Base-by-base conservation (phyloP, 1,140 invertebrate genomes). In the Eurosta solidaginis region DNA sequence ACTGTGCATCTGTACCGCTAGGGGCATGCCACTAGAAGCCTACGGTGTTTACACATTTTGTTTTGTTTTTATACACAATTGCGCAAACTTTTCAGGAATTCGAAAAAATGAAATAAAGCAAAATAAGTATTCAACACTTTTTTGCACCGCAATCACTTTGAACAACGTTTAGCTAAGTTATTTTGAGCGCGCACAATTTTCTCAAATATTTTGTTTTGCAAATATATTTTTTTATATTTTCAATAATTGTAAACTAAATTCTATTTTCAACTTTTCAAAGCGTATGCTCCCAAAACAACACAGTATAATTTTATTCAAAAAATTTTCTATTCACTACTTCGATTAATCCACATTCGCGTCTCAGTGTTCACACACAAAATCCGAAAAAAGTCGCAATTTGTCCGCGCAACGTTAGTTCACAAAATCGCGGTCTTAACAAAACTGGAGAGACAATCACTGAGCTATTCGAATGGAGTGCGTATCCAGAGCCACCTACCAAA, bases 401-500 rank as follows among this genome's bases (percentile, higher is more conserved):
- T 63, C 77, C 77, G 77, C 77, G 77, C 42, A 68, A 78, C 77
- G 77, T 27, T 73, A 44, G 54, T 49, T n/a, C 52, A 68, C 77
- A 73, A 78, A 78, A 68, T 78, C 77, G 77, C 77, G 77, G 63
- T 78, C 77, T 40, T 29, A 42, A 50, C 44, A 54, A 78, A 78
- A 78, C 77, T 78, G 63, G 63, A 73, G 73, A 74, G 73, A 1
- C 44, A 20, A 10, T 0, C 33, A 42, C n/a, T n/a, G n/a, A n/a
- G n/a, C n/a, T n/a, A n/a, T 40, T 17, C 12, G 33, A 2, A 10
- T 29, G 63, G 20, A 49, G 76, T 59, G 76, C 52, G 25, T 77
- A 40, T 63, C 47, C n/a, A n/a, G n/a, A n/a, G n/a, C n/a, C n/a
- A n/a, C n/a, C n/a, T 17, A 33, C 59, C 59, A n/a, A 9, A 68